These are phyloP conservation scores for Athalia cordata DNA, from an alignment of 2,888 invertebrate genomes.

Conservation along the genomic window DNA sequence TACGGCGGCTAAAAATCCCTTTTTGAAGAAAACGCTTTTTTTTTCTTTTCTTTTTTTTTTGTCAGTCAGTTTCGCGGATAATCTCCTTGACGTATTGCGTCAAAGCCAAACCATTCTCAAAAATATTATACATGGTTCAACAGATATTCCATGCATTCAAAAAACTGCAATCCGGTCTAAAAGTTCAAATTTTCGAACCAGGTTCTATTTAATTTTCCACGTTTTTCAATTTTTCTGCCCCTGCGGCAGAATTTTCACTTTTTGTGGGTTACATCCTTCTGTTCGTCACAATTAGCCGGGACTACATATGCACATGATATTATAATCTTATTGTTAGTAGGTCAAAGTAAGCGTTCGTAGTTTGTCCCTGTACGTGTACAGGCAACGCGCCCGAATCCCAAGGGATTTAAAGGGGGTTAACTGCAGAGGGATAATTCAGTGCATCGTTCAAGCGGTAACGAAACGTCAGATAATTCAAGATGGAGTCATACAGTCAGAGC, in stretches of 20 bases:
- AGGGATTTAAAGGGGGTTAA: constrained; percentile 16
- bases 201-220: too few species aligned
- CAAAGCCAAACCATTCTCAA: constrained; percentile 63
- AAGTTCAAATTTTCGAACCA: too few species aligned
- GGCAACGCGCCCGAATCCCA: constrained; percentile 14
- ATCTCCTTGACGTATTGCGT: constrained; percentile 69
- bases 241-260: too few species aligned
- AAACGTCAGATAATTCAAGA: constrained; percentile 68
- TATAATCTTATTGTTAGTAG: too few species aligned
- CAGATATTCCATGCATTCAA: neutral
- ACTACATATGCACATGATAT: too few species aligned
- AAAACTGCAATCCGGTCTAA: constrained; percentile 10
- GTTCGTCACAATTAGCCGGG: too few species aligned
- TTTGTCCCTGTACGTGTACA: neutral
- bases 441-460: constrained; percentile 53
- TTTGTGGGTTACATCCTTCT: too few species aligned
- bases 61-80: constrained; percentile 69
- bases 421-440: constrained; percentile 23
- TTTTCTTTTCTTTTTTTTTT: constrained; percentile 43
- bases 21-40: constrained; percentile 49
- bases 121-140: constrained; percentile 17
- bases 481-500: constrained; percentile 70
- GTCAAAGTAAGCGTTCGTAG: neutral
- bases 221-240: too few species aligned
- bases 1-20: constrained; percentile 48